Evolutionary conservation across 2,888 invertebrate genomes (phyloP).

Genomic region (Erebia aethiops): DNA sequence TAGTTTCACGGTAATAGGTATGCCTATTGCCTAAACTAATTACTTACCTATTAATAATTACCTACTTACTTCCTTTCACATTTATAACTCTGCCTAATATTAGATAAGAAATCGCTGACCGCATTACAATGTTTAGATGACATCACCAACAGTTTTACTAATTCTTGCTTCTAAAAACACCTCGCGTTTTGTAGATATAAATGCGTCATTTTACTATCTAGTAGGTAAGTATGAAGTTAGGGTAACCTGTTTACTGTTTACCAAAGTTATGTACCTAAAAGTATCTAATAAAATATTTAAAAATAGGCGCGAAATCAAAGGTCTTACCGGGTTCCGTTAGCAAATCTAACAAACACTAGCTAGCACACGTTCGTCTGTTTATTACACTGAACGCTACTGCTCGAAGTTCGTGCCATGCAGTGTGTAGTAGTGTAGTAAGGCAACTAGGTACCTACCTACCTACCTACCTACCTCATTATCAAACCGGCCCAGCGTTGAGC

Average conservation of each 20-base stretch:
- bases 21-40: too few relatives aligned
- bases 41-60: neutral
- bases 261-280: too few relatives aligned
- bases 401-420: neutral
- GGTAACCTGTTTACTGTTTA: neutral
- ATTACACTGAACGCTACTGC: conserved; percentile 28
- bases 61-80: neutral
- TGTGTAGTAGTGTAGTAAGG: neutral
- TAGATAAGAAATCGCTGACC: conserved; percentile 19
- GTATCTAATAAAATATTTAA: conserved; percentile 22
- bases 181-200: conserved; percentile 12
- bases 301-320: conserved; percentile 35
- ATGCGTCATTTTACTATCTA: neutral
- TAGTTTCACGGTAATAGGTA: too few relatives aligned
- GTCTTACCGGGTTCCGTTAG: conserved; percentile 37
- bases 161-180: conserved; percentile 17
- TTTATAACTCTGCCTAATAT: conserved; percentile 12
- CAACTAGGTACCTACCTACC: neutral
- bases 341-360: conserved; percentile 19
- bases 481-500: neutral
- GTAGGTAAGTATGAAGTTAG: too few relatives aligned
- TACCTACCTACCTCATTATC: neutral
- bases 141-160: conserved; percentile 25
- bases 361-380: conserved; percentile 25
- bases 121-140: conserved; percentile 34